A percentile compares a stretch with the other conserved stretches of the same genome.
These are phyloP conservation scores for Papilio protenor DNA, from an alignment of 2,888 invertebrate species.

Conservation along the genomic window DNA sequence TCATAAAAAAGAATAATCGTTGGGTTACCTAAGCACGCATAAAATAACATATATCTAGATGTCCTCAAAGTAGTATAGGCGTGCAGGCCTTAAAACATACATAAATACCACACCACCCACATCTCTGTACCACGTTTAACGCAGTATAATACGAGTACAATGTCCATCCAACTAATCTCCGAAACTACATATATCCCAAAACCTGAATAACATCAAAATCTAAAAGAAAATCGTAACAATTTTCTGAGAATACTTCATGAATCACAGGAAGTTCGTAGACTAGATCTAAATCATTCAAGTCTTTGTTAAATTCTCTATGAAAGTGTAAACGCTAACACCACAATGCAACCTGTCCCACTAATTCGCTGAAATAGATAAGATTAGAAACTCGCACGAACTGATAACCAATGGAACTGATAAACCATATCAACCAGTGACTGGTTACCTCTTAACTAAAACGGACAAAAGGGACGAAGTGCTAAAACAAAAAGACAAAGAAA, in stretches of 20 bases:
- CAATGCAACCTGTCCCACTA: conserved; percentile 75
- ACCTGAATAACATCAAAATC: neutral
- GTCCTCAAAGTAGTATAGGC: neutral
- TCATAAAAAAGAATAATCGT: neutral
- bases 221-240: neutral
- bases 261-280: neutral
- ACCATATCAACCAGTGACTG: conserved; percentile 70
- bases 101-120: neutral
- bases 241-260: conserved; percentile 6
- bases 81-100: neutral
- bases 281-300: conserved; percentile 43
- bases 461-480: conserved; percentile 60
- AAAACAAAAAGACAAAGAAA: conserved; percentile 45
- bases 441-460: conserved; percentile 64
- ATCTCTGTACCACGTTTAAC: neutral
- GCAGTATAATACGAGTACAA: too few relatives aligned
- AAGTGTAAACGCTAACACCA: conserved; percentile 46
- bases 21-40: neutral
- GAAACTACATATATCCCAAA: neutral
- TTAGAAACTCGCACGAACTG: conserved; percentile 64
- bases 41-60: neutral
- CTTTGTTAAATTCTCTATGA: conserved; percentile 5
- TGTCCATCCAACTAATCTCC: neutral
- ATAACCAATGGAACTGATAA: conserved; percentile 71
- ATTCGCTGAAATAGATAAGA: conserved; percentile 79